phyloP scores from a whole-genome alignment of 1,140 invertebrate species.

The Hyphantria cunea region DNA sequence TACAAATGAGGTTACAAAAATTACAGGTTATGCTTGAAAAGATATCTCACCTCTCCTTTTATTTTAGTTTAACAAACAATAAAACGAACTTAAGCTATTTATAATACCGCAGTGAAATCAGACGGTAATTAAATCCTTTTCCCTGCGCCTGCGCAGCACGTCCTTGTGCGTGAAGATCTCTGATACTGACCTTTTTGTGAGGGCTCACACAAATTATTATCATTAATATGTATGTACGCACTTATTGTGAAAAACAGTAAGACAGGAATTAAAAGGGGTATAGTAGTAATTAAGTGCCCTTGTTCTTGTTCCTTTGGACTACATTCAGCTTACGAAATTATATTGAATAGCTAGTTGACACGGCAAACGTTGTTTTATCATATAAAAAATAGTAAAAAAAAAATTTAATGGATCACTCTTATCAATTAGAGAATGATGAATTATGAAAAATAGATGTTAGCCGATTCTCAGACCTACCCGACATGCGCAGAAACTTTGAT shows the following conservation, averaged over 20 bases:
- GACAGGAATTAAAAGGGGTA: background rate
- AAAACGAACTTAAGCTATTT: slow-evolving; percentile 1
- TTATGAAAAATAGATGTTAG: too few relatives aligned
- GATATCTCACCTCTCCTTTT: background rate
- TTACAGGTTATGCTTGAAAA: background rate
- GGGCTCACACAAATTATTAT: background rate
- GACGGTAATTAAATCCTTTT: slow-evolving; percentile 11
- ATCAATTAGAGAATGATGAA: too few relatives aligned
- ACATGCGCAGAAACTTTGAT: too few relatives aligned
- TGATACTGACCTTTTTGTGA: slow-evolving; percentile 1
- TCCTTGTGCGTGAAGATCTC: background rate
- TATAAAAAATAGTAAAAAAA: too few relatives aligned
- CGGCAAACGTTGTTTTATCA: too few relatives aligned
- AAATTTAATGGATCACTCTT: too few relatives aligned
- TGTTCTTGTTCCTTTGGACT: too few relatives aligned
- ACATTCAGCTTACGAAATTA: too few relatives aligned
- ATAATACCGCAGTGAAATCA: background rate
- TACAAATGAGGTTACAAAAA: too few relatives aligned
- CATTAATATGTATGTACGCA: slow-evolving; percentile 5
- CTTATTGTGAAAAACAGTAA: slow-evolving; percentile 1
- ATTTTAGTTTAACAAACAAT: slow-evolving; percentile 3
- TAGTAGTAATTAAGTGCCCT: too few relatives aligned
- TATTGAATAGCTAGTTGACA: too few relatives aligned
- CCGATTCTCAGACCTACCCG: too few relatives aligned
- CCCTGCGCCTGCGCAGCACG: background rate